Percentiles rank a stretch among this genome's conserved stretches.
These are phyloP conservation scores for Hyles euphorbiae DNA, from an alignment of 1,140 invertebrate genomes.

Conservation along the genomic window DNA sequence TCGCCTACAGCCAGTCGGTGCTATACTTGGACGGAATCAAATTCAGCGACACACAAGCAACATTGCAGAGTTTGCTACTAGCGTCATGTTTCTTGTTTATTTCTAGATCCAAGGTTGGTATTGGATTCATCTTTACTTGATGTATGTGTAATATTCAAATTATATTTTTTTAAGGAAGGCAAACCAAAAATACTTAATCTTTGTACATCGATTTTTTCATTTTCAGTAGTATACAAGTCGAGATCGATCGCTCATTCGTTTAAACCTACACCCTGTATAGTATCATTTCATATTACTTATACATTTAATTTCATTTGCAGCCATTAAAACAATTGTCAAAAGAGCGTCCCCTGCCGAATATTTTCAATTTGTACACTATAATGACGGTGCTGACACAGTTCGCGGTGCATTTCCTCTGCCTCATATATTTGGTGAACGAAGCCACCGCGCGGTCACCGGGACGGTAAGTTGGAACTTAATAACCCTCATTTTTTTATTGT, in stretches of 20 bases:
- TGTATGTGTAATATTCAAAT: too few relatives aligned
- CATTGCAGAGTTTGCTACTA: slow-evolving; percentile 94
- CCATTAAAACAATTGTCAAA: slow-evolving; percentile 95
- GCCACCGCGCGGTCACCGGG: slow-evolving; percentile 81
- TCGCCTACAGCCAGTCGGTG: slow-evolving; percentile 99
- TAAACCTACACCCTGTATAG: neutral
- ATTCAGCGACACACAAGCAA: slow-evolving; percentile 98
- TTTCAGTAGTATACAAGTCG: too few relatives aligned
- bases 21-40: slow-evolving; percentile 98
- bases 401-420: slow-evolving; percentile 93
- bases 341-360: slow-evolving; percentile 97
- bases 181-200: too few relatives aligned
- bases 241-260: too few relatives aligned
- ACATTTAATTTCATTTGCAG: slow-evolving; percentile 71
- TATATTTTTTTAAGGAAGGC: too few relatives aligned
- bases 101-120: slow-evolving; percentile 94
- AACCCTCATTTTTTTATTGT: too few relatives aligned
- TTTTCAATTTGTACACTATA: slow-evolving; percentile 98
- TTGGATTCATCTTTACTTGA: neutral
- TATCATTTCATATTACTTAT: neutral
- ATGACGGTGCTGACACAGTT: slow-evolving; percentile 97
- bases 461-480: slow-evolving; percentile 69
- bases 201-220: too few relatives aligned
- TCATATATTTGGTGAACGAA: slow-evolving; percentile 92
- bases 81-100: slow-evolving; percentile 99